These are phyloP conservation scores for Nomada flava DNA, from an alignment of 2,888 invertebrate genomes.

Conservation along the genomic window DNA sequence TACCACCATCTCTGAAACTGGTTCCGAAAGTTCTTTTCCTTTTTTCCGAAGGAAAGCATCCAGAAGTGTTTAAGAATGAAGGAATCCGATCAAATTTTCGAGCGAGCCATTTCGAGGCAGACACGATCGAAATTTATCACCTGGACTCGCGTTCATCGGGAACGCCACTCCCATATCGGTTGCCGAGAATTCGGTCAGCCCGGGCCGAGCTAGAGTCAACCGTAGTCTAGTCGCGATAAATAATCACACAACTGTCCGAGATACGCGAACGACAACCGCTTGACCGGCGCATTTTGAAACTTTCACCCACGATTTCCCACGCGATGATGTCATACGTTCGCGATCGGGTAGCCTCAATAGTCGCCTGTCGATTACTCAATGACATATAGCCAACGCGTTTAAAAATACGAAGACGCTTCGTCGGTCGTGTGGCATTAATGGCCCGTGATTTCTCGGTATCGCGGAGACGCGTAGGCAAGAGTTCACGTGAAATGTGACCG, in stretches of 20 bases:
- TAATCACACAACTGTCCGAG: not conserved
- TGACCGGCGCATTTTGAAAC: slow-evolving; percentile 53
- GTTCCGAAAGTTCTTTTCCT: not conserved
- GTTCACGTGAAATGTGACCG: slow-evolving; percentile 63
- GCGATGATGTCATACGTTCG: slow-evolving; percentile 61
- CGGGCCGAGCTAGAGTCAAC: not conserved
- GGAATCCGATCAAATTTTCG: slow-evolving; percentile 32
- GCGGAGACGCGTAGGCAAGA: slow-evolving; percentile 57
- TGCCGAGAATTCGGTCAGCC: slow-evolving; percentile 52
- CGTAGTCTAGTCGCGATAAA: slow-evolving; percentile 3
- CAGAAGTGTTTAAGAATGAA: not conserved
- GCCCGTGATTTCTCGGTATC: slow-evolving; percentile 64
- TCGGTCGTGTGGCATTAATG: slow-evolving; percentile 62
- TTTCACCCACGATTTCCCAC: slow-evolving; percentile 71
- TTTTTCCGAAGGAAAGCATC: not conserved
- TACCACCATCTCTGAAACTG: not conserved
- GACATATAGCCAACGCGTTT: slow-evolving; percentile 66
- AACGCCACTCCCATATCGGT: slow-evolving; percentile 45
- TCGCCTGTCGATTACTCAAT: slow-evolving; percentile 71
- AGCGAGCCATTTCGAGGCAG: not conserved
- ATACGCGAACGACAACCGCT: not conserved
- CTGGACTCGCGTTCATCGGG: slow-evolving; percentile 24
- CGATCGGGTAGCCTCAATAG: slow-evolving; percentile 46
- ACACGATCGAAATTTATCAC: slow-evolving; percentile 52
- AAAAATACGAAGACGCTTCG: slow-evolving; percentile 59